Conservation (phyloP, 2,113 vertebrate species). For the Syrmaticus mikado region DNA sequence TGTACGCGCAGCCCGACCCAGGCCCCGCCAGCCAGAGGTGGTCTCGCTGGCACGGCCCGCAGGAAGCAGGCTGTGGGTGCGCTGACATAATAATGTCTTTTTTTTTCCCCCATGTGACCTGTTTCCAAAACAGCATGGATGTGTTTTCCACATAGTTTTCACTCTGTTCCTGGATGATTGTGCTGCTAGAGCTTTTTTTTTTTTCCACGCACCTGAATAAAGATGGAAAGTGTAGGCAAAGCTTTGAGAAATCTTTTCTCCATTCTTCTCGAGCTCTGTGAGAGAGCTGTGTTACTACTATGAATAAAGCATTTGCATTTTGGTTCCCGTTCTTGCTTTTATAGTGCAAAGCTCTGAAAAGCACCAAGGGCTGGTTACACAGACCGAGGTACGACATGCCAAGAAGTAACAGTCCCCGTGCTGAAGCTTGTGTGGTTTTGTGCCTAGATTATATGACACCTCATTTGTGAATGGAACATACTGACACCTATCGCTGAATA, state of each 20-base stretch:
- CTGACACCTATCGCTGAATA: not conserved
- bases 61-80: not conserved
- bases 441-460: not conserved
- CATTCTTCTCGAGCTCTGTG: not conserved
- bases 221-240: not conserved
- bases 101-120: not conserved
- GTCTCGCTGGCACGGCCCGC: fast-evolving
- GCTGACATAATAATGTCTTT: not conserved
- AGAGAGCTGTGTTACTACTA: not conserved
- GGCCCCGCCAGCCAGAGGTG: fast-evolving
- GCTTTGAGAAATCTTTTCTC: not conserved
- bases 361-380: fast-evolving
- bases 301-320: not conserved
- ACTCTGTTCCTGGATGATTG: not conserved
- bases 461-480: not conserved
- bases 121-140: not conserved
- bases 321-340: not conserved
- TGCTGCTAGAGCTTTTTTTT: not conserved
- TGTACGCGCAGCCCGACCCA: fast-evolving
- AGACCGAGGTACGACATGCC: not conserved
- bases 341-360: not conserved
- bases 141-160: not conserved
- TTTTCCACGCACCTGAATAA: fast-evolving
- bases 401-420: not conserved
- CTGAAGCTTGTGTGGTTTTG: not conserved